Evolutionary conservation across 2,113 vertebrate species (phyloP).

Genomic region (Scatophagus argus): DNA sequence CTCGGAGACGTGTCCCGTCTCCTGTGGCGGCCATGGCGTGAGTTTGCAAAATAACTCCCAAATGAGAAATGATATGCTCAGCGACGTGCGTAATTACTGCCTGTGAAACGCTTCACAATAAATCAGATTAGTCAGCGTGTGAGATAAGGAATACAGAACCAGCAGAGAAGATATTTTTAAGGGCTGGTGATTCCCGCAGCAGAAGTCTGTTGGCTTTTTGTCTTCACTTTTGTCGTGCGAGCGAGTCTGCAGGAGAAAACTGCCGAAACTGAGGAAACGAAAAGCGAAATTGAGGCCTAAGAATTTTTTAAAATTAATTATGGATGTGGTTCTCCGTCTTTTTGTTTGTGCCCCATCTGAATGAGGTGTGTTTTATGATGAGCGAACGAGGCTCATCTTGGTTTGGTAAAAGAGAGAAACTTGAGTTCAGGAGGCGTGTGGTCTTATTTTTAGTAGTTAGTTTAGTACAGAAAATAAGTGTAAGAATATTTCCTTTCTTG

Average conservation of each 20-base stretch:
- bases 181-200: not conserved
- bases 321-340: no score
- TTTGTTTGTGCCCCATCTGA: no score
- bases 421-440: no score
- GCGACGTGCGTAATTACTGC: conserved; percentile 19
- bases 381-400: no score
- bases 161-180: conserved; percentile 6
- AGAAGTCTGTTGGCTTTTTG: not conserved
- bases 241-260: not conserved
- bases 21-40: conserved; percentile 38
- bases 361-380: no score
- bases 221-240: not conserved
- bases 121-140: conserved; percentile 18
- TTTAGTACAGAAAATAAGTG: no score
- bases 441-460: no score
- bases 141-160: conserved; percentile 13
- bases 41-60: conserved; percentile 43
- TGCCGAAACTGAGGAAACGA: not conserved
- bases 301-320: no score
- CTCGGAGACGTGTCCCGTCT: conserved; percentile 2
- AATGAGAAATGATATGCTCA: conserved; percentile 39
- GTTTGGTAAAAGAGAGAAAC: no score
- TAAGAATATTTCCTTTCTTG: no score
- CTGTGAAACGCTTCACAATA: conserved; percentile 13
- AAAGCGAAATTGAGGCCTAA: no score